Percentiles rank a stretch among this genome's conserved stretches.
These are phyloP conservation scores for Wasmannia auropunctata DNA, from an alignment of 1,140 invertebrate species.

Conservation along the genomic window DNA sequence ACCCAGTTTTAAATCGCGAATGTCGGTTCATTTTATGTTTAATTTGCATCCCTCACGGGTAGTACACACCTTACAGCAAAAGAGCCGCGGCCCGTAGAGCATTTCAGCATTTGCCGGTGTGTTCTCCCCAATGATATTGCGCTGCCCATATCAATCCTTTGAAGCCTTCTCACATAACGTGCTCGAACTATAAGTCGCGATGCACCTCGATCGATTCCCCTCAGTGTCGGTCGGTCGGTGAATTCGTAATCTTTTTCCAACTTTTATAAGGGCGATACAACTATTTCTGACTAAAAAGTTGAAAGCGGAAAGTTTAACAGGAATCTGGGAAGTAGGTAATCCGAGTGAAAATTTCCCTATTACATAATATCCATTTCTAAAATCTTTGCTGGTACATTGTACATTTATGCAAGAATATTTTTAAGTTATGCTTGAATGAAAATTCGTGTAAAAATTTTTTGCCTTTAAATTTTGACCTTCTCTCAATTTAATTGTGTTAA, in stretches of 20 bases:
- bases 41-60: constrained; percentile 49
- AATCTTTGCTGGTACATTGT: not conserved
- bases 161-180: constrained; percentile 26
- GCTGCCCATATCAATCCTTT: constrained; percentile 9
- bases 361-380: not conserved
- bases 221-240: not conserved
- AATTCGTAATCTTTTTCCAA: constrained; percentile 28
- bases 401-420: not conserved
- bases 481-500: too few relatives aligned
- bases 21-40: constrained; percentile 39
- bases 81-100: not conserved
- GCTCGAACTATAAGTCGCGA: constrained; percentile 26
- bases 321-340: not conserved
- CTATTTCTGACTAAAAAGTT: constrained; percentile 22
- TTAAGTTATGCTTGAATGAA: not conserved
- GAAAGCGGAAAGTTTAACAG: constrained; percentile 3
- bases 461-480: too few relatives aligned
- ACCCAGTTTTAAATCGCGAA: constrained; percentile 34
- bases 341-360: not conserved
- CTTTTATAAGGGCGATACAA: constrained; percentile 6
- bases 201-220: constrained; percentile 20
- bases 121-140: constrained; percentile 30
- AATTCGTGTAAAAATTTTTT: too few relatives aligned
- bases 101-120: not conserved
- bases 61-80: not conserved